phyloP scores from a whole-genome alignment of 2,888 invertebrate genomes.

The Podabrus alpinus region DNA sequence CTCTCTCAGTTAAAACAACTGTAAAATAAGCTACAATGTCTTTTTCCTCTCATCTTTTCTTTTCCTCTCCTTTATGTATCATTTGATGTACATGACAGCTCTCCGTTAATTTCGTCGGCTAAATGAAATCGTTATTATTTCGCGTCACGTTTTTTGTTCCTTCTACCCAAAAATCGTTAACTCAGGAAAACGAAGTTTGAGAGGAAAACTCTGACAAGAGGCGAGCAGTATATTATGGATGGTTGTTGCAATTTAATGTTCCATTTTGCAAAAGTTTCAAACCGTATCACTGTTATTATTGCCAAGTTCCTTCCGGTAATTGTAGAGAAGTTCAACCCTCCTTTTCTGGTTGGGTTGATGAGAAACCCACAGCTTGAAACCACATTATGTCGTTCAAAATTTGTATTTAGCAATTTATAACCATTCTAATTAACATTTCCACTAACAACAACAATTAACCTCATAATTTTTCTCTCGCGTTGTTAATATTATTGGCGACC shows the following conservation, averaged over 20 bases:
- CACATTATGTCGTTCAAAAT: neutral
- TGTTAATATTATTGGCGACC: neutral
- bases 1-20: slow-evolving; percentile 1
- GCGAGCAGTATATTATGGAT: neutral
- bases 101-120: neutral
- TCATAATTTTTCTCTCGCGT: neutral
- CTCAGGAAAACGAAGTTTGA: neutral
- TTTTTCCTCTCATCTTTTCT: neutral
- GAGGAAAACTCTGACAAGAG: neutral
- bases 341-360: neutral
- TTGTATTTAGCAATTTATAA: neutral
- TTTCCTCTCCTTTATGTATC: neutral
- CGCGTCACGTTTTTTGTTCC: neutral
- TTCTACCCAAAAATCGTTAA: neutral
- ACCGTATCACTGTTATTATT: neutral
- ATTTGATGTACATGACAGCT: neutral
- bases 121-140: neutral
- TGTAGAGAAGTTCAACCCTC: neutral
- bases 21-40: neutral
- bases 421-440: neutral
- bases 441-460: neutral
- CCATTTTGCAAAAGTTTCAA: neutral
- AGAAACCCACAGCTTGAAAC: neutral
- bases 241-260: neutral
- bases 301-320: neutral